phyloP scores from a whole-genome alignment of 2,888 invertebrate species.

The Herminia tarsipennalis region DNA sequence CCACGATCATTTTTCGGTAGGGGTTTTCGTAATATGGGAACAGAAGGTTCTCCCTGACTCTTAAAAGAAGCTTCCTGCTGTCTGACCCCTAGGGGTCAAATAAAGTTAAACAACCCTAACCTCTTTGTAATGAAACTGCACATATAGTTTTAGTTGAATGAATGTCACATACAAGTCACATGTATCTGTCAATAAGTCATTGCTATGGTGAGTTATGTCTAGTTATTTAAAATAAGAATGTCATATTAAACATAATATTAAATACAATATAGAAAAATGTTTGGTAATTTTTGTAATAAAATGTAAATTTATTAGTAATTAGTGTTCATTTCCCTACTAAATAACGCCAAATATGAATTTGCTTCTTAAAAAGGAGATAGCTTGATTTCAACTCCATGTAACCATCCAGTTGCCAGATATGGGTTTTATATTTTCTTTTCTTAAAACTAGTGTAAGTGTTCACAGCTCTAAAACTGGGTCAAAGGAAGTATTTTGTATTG shows the following conservation, averaged over 20 bases:
- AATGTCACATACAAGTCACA: no score
- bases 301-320: neutral
- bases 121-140: no score
- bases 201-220: neutral
- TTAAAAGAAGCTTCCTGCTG: no score
- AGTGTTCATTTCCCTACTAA: neutral
- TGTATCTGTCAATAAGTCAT: conserved; percentile 2
- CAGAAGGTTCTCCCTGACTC: no score
- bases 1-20: no score
- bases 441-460: conserved; percentile 41
- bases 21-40: no score
- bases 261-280: neutral
- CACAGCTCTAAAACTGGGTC: neutral
- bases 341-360: conserved; percentile 1
- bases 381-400: neutral
- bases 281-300: neutral
- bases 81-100: no score
- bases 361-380: neutral
- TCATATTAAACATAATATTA: neutral
- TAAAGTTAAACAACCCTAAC: no score
- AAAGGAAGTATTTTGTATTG: neutral
- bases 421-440: conserved; percentile 20
- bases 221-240: conserved; percentile 11
- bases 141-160: no score
- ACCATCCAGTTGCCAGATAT: conserved; percentile 9